phyloP scores from a whole-genome alignment of 2,113 vertebrate species.

The Irena cyanogastra region DNA sequence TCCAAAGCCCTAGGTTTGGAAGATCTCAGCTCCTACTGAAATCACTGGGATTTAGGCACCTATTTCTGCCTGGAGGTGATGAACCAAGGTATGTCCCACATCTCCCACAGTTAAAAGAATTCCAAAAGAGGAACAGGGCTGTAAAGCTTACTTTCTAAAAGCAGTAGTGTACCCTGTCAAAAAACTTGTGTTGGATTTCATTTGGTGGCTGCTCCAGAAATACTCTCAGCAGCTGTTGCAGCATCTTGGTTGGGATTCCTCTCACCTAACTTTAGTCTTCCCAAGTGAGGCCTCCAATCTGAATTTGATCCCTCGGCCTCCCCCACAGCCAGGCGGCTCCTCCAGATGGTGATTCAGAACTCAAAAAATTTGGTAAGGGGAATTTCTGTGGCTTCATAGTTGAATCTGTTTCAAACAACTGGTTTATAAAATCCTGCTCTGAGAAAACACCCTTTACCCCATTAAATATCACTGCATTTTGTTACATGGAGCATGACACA shows the following conservation, averaged over 20 bases:
- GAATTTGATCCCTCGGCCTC: not conserved
- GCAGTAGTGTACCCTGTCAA: not conserved
- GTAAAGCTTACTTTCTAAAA: not conserved
- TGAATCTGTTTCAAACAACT: not conserved
- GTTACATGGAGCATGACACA: not conserved
- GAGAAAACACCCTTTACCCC: not conserved
- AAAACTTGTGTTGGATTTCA: not conserved
- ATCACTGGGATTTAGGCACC: not conserved
- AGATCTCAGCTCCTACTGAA: not conserved
- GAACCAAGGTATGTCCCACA: rapidly evolving
- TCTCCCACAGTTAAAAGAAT: not conserved
- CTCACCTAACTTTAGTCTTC: not conserved
- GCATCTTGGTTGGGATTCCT: not conserved
- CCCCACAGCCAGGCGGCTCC: not conserved
- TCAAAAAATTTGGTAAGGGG: not conserved
- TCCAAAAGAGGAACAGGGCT: not conserved
- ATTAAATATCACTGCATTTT: not conserved
- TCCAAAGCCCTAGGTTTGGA: not conserved
- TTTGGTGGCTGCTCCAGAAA: not conserved
- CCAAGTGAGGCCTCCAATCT: not conserved
- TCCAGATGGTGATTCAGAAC: not conserved
- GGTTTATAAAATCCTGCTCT: not conserved
- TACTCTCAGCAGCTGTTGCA: conserved; percentile 13
- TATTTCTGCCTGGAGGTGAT: not conserved
- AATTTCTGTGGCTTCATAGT: not conserved